Evolutionary conservation across 2,113 vertebrate species (phyloP).

Genomic region (Bambusicola thoracicus): DNA sequence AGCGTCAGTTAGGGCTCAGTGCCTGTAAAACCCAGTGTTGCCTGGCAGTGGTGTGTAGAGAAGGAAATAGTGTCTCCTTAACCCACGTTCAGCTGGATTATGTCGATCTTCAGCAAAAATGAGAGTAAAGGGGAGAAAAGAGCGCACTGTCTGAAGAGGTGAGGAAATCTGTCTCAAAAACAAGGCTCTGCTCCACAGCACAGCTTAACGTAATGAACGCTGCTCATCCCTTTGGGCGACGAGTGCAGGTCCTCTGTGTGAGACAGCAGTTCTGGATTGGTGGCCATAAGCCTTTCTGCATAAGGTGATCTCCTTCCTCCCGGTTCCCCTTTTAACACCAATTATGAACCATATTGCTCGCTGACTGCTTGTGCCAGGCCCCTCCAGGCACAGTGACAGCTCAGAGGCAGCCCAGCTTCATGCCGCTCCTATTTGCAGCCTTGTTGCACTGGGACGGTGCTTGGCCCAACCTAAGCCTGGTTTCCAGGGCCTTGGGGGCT

Average conservation of each 20-base stretch:
- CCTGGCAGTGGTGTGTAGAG: neutral
- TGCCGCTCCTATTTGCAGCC: slow-evolving; percentile 6
- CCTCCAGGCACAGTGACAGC: neutral
- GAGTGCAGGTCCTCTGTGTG: rapidly evolving
- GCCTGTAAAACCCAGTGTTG: neutral
- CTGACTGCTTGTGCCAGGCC: neutral
- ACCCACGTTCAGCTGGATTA: too few relatives aligned
- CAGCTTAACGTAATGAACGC: rapidly evolving
- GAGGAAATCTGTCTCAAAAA: neutral
- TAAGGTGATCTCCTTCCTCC: neutral
- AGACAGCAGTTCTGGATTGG: neutral
- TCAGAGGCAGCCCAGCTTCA: neutral
- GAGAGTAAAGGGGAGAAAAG: neutral
- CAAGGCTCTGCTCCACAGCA: rapidly evolving
- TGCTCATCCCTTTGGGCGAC: rapidly evolving
- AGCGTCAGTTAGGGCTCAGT: neutral
- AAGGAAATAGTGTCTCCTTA: neutral
- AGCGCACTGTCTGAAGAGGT: neutral
- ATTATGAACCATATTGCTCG: neutral
- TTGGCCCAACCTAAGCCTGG: neutral
- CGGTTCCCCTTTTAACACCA: neutral
- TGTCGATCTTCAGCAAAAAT: neutral
- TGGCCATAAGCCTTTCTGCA: neutral
- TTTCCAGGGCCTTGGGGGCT: neutral
- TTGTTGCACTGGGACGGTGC: slow-evolving; percentile 39